phyloP scores from a whole-genome alignment of 2,113 vertebrate species.

The Epinephelus lanceolatus region DNA sequence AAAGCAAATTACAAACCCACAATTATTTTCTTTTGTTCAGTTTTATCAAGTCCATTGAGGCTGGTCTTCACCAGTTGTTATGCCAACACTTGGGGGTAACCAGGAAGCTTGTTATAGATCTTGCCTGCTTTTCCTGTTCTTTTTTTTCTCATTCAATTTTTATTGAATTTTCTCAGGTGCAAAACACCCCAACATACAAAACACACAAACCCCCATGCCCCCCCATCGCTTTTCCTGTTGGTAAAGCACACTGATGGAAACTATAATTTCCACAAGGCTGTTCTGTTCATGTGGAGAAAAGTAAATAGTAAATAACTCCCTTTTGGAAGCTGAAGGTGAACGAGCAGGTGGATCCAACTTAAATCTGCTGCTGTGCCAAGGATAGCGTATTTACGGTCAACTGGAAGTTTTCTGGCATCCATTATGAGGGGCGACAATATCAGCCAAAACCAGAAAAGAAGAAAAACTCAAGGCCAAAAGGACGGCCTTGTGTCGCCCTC shows the following conservation, averaged over 20 bases:
- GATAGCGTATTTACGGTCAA: background rate
- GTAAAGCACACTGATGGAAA: background rate
- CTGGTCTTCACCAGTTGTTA: background rate
- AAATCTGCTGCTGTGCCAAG: background rate
- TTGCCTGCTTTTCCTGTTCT: background rate
- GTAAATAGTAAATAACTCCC: background rate
- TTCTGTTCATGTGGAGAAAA: background rate
- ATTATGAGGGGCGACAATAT: background rate
- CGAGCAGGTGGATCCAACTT: background rate
- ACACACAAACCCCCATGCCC: no score
- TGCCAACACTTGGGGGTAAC: slow-evolving; percentile 1
- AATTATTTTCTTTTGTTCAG: slow-evolving; percentile 15
- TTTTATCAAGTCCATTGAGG: slow-evolving; percentile 18
- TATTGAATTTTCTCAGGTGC: no score
- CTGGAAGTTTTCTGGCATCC: background rate
- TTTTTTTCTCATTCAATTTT: no score
- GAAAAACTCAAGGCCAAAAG: background rate
- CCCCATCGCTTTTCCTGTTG: background rate
- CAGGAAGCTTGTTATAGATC: background rate
- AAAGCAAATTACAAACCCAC: slow-evolving; percentile 28
- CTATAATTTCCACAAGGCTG: background rate
- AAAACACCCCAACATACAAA: no score
- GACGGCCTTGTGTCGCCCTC: background rate
- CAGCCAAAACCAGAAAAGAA: background rate
- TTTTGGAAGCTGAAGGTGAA: background rate